Evolutionary conservation across 2,888 invertebrate genomes (phyloP).

Genomic region (Phengaris alcon): DNA sequence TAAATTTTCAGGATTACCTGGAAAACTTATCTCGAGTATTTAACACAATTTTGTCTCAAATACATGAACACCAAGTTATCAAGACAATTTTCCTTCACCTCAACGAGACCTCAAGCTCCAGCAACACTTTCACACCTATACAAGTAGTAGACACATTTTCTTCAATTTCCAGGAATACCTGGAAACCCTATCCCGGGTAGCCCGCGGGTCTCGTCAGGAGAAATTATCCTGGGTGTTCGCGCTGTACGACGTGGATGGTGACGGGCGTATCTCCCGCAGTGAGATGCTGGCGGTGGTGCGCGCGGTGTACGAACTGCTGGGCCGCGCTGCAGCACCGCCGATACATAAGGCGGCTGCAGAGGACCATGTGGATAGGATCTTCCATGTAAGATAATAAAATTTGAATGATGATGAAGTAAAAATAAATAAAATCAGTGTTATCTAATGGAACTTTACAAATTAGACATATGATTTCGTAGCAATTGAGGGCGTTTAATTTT

Average conservation of each 20-base stretch:
- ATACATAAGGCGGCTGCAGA: constrained; percentile 86
- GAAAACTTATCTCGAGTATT: too few species aligned
- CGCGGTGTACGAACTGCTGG: constrained; percentile 93
- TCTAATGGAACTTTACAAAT: too few species aligned
- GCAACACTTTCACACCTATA: too few species aligned
- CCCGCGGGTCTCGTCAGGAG: constrained; percentile 90
- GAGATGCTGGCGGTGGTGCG: constrained; percentile 91
- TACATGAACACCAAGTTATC: too few species aligned
- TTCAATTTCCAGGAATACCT: constrained; percentile 86
- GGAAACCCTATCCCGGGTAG: constrained; percentile 89
- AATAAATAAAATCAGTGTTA: too few species aligned
- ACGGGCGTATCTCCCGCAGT: constrained; percentile 89
- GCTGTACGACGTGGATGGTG: constrained; percentile 91
- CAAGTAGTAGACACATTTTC: not conserved
- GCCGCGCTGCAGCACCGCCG: constrained; percentile 86
- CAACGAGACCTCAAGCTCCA: too few species aligned
- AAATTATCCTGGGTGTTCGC: constrained; percentile 94
- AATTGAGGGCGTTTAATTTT: too few species aligned
- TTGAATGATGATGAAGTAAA: not conserved
- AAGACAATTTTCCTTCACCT: too few species aligned
- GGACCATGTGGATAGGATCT: constrained; percentile 92
- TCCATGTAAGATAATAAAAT: constrained; percentile 81
- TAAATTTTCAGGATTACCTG: too few species aligned
- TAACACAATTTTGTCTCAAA: too few species aligned
- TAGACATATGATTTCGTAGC: too few species aligned